Evolutionary conservation across 2,888 invertebrate genomes (phyloP).

Genomic region (Geophilus truncorum): DNA sequence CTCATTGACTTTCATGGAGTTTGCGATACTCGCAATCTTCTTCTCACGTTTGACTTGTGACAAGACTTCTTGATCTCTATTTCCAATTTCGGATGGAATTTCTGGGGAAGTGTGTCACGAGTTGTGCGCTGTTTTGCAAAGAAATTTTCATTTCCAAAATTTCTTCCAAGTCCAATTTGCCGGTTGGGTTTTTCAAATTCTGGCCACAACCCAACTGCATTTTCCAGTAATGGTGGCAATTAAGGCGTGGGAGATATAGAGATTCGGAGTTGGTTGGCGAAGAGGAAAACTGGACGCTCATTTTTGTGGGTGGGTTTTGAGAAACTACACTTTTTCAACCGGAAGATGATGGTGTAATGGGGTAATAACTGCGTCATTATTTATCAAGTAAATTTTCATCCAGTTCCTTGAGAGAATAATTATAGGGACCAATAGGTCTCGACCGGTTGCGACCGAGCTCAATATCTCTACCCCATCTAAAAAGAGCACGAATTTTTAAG

Average conservation of each 20-base stretch:
- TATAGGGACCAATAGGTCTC: too few relatives aligned
- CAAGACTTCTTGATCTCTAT: neutral
- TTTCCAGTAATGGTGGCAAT: neutral
- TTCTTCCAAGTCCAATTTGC: neutral
- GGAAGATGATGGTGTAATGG: neutral
- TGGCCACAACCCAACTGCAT: neutral
- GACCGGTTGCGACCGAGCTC: too few relatives aligned
- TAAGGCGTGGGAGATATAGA: neutral
- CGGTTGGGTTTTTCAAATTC: neutral
- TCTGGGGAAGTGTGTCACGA: too few relatives aligned
- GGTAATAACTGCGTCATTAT: neutral
- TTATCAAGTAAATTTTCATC: too few relatives aligned
- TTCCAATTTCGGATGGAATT: neutral
- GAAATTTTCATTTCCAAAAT: neutral
- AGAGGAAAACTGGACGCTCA: neutral
- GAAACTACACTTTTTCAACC: neutral
- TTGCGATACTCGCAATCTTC: neutral
- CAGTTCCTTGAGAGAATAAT: too few relatives aligned
- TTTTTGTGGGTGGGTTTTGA: neutral
- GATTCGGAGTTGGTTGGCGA: neutral
- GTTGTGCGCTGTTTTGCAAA: too few relatives aligned
- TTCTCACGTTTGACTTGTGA: neutral
- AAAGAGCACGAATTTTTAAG: too few relatives aligned
- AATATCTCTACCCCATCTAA: too few relatives aligned
- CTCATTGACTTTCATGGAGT: constrained; percentile 16